Evolutionary conservation across 2,888 invertebrate species (phyloP).

Genomic region (Caenorhabditis sp.): DNA sequence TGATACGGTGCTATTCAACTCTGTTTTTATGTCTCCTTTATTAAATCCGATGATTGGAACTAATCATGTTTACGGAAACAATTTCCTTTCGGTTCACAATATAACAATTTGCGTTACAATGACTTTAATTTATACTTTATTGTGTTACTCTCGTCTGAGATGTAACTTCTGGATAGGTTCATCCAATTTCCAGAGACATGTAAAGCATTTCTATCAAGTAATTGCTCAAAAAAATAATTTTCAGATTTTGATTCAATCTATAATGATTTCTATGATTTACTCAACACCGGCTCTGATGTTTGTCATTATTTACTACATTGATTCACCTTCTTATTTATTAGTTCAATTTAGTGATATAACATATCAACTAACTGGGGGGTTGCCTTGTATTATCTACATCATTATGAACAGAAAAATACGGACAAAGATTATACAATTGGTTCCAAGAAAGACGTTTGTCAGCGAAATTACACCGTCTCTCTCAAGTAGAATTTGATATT

Average conservation of each 20-base stretch:
- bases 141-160: neutral
- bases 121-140: neutral
- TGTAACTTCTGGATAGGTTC: neutral
- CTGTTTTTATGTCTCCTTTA: conserved; percentile 19
- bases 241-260: conserved; percentile 18
- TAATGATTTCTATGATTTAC: conserved; percentile 12
- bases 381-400: neutral
- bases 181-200: conserved; percentile 1
- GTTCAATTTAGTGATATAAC: conserved; percentile 8
- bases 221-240: neutral
- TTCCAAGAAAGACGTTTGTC: neutral
- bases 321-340: neutral
- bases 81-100: conserved; percentile 12
- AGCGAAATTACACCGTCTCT: neutral
- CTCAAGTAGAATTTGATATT: neutral
- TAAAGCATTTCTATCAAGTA: neutral
- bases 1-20: conserved; percentile 31
- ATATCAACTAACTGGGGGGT: conserved; percentile 24
- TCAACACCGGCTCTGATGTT: conserved; percentile 11
- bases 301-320: conserved; percentile 6
- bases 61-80: neutral
- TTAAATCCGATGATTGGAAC: neutral
- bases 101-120: neutral
- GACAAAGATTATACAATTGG: neutral
- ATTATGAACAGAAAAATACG: neutral